These are phyloP conservation scores for Drosophila teissieri DNA, from an alignment of 1,140 invertebrate genomes.

Conservation along the genomic window DNA sequence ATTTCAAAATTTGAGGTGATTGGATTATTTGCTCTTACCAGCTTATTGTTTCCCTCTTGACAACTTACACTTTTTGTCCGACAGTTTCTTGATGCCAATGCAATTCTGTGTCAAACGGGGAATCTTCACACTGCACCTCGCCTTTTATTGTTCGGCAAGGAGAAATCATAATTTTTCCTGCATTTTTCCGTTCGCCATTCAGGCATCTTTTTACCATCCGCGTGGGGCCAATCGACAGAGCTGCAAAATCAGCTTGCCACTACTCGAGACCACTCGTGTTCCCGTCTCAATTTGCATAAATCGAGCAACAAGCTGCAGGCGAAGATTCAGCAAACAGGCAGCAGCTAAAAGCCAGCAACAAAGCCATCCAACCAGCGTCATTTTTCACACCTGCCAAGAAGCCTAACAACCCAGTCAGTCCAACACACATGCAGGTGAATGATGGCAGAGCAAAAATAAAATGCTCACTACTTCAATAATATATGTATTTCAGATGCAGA, in stretches of 20 bases:
- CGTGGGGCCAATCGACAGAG: slow-evolving; percentile 20
- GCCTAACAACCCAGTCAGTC: slow-evolving; percentile 49
- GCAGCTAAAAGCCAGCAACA: slow-evolving; percentile 22
- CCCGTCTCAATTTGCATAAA: slow-evolving; percentile 61
- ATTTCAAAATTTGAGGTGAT: slow-evolving; percentile 61
- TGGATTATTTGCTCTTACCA: slow-evolving; percentile 25
- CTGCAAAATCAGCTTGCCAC: slow-evolving; percentile 24
- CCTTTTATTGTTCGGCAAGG: neutral
- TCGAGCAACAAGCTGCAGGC: slow-evolving; percentile 46
- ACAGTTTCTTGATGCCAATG: slow-evolving; percentile 2
- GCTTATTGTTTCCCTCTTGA: slow-evolving; percentile 14
- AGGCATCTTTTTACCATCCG: slow-evolving; percentile 5
- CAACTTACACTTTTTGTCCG: slow-evolving; percentile 4
- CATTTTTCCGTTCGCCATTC: slow-evolving; percentile 15
- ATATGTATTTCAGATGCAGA: neutral
- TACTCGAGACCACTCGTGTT: slow-evolving; percentile 16
- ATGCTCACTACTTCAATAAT: neutral
- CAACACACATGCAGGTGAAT: slow-evolving; percentile 22
- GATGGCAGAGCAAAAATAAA: slow-evolving; percentile 1
- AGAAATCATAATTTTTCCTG: slow-evolving; percentile 1
- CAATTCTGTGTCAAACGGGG: slow-evolving; percentile 10
- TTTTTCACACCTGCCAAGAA: slow-evolving; percentile 78
- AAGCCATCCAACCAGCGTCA: slow-evolving; percentile 57
- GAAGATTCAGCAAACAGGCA: slow-evolving; percentile 28
- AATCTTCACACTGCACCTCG: neutral